A percentile compares a stretch with the other conserved stretches of the same genome.
Conservation (phyloP, 1,140 invertebrate species). For the Matsumurasca onukii region DNA sequence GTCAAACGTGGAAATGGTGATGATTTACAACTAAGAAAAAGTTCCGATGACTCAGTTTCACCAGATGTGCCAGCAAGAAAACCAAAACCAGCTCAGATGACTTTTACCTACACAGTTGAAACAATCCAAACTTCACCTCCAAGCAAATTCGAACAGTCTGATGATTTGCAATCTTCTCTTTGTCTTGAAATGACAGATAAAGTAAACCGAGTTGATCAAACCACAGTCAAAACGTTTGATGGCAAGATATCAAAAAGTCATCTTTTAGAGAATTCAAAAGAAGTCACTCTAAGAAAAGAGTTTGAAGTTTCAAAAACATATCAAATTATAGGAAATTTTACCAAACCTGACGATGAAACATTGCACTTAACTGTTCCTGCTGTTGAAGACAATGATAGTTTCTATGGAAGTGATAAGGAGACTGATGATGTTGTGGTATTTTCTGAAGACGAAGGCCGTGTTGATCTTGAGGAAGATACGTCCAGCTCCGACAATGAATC, state of each 20-base stretch:
- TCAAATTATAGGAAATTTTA: constrained; percentile 42
- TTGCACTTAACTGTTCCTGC: constrained; percentile 42
- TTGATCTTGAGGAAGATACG: constrained; percentile 50
- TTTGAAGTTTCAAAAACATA: constrained; percentile 44
- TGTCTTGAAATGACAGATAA: constrained; percentile 43
- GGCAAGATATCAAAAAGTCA: constrained; percentile 42
- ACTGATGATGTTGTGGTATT: constrained; percentile 67
- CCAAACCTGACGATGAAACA: constrained; percentile 42
- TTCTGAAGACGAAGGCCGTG: constrained; percentile 61
- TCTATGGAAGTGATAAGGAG: constrained; percentile 65
- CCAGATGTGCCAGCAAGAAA: constrained; percentile 2
- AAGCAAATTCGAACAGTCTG: constrained; percentile 13
- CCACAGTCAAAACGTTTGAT: constrained; percentile 36
- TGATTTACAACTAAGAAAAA: constrained; percentile 9
- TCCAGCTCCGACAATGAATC: constrained; percentile 45
- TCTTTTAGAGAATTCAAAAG: constrained; percentile 40
- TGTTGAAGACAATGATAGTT: constrained; percentile 56
- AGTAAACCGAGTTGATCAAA: constrained; percentile 42
- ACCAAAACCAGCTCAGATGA: neutral
- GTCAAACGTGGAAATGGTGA: neutral
- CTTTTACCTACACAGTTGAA: constrained; percentile 3
- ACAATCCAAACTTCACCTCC: constrained; percentile 28
- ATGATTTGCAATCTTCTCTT: constrained; percentile 30
- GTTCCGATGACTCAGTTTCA: constrained; percentile 18
- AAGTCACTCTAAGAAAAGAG: constrained; percentile 43